phyloP scores from a whole-genome alignment of 1,140 invertebrate genomes.

The Spodoptera litura region DNA sequence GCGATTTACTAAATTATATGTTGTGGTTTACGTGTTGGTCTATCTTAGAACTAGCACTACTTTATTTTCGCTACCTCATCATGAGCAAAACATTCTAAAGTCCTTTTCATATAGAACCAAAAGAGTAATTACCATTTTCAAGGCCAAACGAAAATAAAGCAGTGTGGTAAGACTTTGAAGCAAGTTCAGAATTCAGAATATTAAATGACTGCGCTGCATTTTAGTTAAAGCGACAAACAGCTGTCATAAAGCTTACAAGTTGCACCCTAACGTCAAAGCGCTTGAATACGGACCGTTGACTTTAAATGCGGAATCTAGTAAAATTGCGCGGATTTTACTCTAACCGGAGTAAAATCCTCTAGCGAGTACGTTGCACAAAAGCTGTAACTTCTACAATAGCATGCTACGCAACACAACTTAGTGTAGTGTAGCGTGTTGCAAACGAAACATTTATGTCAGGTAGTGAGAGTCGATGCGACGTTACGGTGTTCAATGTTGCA shows the following conservation, averaged over 20 bases:
- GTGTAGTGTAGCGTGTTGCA: too few relatives aligned
- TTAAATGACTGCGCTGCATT: neutral
- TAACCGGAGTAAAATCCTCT: too few relatives aligned
- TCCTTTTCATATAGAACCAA: neutral
- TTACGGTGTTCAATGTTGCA: neutral
- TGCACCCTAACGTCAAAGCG: neutral
- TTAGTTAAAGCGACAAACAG: slow-evolving; percentile 1
- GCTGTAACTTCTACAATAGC: too few relatives aligned
- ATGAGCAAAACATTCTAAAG: neutral
- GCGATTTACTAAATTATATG: slow-evolving; percentile 21
- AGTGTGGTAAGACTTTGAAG: neutral
- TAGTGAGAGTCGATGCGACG: neutral
- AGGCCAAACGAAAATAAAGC: slow-evolving; percentile 1
- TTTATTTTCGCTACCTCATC: neutral
- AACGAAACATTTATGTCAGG: too few relatives aligned
- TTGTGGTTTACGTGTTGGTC: slow-evolving; percentile 32
- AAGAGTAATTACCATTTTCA: neutral
- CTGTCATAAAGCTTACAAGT: slow-evolving; percentile 9
- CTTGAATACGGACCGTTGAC: neutral
- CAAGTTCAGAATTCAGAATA: neutral
- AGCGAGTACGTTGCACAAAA: too few relatives aligned
- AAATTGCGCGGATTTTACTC: too few relatives aligned
- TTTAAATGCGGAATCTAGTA: too few relatives aligned
- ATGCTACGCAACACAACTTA: too few relatives aligned
- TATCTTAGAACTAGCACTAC: slow-evolving; percentile 7